phyloP scores from a whole-genome alignment of 2,797 vertebrate genomes.

The Astyanax mexicanus region DNA sequence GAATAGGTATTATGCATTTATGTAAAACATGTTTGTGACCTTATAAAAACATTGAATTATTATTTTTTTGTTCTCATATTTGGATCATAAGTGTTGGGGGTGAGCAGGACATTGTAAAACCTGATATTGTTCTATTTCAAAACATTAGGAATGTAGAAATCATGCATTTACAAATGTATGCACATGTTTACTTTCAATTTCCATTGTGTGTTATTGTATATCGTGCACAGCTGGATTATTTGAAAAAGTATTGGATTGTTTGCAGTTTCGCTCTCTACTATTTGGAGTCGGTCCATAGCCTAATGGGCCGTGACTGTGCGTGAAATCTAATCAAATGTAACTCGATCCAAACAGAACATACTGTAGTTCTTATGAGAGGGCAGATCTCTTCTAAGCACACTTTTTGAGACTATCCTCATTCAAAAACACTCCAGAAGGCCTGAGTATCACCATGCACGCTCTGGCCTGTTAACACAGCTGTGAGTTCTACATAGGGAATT shows the following conservation, averaged over 20 bases:
- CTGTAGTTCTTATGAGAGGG: background rate
- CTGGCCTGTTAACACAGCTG: constrained; percentile 14
- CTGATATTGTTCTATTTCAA: too few relatives aligned
- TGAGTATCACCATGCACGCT: constrained; percentile 7
- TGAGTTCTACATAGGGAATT: constrained; percentile 4
- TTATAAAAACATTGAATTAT: too few relatives aligned
- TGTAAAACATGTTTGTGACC: too few relatives aligned
- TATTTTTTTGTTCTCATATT: too few relatives aligned
- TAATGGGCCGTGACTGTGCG: background rate
- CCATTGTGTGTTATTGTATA: background rate
- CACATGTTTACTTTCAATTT: background rate
- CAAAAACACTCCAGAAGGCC: constrained; percentile 13
- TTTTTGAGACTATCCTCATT: constrained; percentile 2
- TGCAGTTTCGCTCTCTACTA: background rate
- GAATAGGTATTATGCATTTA: too few relatives aligned
- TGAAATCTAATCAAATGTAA: constrained; percentile 35
- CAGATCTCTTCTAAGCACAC: background rate
- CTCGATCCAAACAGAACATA: constrained; percentile 16
- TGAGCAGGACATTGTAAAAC: too few relatives aligned
- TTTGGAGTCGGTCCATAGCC: background rate
- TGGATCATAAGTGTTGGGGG: too few relatives aligned
- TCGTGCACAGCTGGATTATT: background rate
- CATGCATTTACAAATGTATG: background rate
- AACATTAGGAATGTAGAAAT: too few relatives aligned
- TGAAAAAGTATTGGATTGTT: background rate